Conservation (phyloP, 2,797 vertebrate species). For the Syncerus caffer region DNA sequence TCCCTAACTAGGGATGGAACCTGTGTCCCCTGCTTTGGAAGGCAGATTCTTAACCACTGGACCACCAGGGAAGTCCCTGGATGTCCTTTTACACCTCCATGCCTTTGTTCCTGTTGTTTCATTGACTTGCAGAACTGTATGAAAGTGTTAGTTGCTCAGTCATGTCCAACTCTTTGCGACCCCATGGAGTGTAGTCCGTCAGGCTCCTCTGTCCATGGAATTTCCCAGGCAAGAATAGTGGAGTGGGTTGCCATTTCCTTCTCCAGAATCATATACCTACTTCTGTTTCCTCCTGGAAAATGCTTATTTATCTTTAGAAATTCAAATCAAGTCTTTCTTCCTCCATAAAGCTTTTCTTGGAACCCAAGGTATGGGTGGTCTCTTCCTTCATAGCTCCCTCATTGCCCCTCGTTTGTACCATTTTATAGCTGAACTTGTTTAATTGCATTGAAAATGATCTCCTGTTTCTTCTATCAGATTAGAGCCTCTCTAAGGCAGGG, state of each 20-base stretch:
- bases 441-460: background rate
- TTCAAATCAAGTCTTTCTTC: background rate
- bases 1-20: background rate
- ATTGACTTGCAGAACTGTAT: background rate
- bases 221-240: background rate
- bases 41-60: background rate
- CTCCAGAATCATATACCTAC: background rate
- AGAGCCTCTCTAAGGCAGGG: background rate
- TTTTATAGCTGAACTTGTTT: background rate
- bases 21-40: background rate
- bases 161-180: background rate
- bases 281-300: conserved; percentile 4
- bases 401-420: background rate
- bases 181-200: background rate
- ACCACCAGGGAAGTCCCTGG: background rate
- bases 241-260: background rate
- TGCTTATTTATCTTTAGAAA: background rate
- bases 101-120: background rate
- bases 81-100: background rate
- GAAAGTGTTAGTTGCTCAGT: background rate
- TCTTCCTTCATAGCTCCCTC: background rate
- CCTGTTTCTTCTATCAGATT: background rate
- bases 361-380: background rate
- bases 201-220: background rate
- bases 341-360: background rate